Conservation (phyloP, 2,113 vertebrate genomes). For the Cynoglossus semilaevis region DNA sequence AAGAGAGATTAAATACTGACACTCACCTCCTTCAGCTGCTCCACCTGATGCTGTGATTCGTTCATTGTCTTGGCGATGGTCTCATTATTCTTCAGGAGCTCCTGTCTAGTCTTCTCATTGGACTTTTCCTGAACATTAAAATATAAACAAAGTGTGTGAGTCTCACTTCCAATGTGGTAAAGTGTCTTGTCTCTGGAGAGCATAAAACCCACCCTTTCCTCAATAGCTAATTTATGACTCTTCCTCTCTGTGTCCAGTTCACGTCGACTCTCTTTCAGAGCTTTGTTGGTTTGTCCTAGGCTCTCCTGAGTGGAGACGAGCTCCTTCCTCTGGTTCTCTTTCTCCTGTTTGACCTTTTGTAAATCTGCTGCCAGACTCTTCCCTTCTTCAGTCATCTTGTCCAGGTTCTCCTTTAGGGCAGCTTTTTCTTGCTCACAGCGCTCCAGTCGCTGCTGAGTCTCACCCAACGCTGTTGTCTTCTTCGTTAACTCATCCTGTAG, state of each 20-base stretch:
- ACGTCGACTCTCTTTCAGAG: conserved; percentile 80
- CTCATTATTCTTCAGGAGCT: conserved; percentile 83
- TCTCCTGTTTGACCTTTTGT: conserved; percentile 80
- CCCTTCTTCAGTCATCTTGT: conserved; percentile 79
- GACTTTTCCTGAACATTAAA: conserved; percentile 80
- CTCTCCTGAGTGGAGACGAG: conserved; percentile 79
- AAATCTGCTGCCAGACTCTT: conserved; percentile 72
- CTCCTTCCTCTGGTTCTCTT: conserved; percentile 80
- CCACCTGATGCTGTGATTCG: conserved; percentile 81
- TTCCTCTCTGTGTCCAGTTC: conserved; percentile 87
- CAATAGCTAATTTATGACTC: conserved; percentile 76
- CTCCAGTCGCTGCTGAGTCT: conserved; percentile 76
- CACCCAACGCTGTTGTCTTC: conserved; percentile 79
- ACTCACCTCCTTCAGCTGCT: conserved; percentile 84
- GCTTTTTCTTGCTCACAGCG: conserved; percentile 76
- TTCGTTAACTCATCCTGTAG: conserved; percentile 84
- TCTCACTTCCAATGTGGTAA: conserved; percentile 2
- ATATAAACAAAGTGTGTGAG: background rate
- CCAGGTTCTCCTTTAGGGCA: conserved; percentile 78
- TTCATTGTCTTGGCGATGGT: conserved; percentile 77
- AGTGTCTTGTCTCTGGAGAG: fast-evolving
- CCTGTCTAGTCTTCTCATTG: conserved; percentile 82
- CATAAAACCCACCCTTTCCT: conserved; percentile 82
- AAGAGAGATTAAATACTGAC: background rate
- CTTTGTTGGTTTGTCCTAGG: conserved; percentile 77